Base-by-base conservation (phyloP, 1,140 invertebrate species). In the Pantala flavescens region DNA sequence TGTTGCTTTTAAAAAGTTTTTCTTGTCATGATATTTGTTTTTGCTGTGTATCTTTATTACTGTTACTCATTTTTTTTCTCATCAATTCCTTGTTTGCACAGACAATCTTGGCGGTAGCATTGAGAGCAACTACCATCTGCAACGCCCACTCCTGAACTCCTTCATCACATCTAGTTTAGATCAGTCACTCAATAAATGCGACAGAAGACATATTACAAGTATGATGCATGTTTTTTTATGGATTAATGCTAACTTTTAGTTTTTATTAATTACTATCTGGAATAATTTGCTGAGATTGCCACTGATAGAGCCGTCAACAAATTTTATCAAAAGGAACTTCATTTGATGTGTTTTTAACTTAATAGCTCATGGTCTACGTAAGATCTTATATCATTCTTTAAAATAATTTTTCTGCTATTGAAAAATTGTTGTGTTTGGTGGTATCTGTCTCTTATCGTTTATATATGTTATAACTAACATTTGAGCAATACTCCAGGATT, bases 91-190 rank as follows among this genome's bases (percentile, higher is more conserved):
- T 72, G 23, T 28, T 28, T 72, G 23, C 24, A 42, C 71, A 72
- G 71, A 72, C 71, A 71, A 36, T 36, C 23, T 72, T 28, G 71
- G 71, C 42, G 71, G 24, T n/a, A 72, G 42, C 24, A 21, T 72
- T 9, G 71, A 72, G 19, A 42, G 71, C 24, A 72, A 42, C 24
- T 72, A 72, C 24, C 71, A 72, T 28, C 24, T 72, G 19, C 71
- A 72, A 42, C 24, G 71, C 19, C 71, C 71, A 28, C 42, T 72
- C 24, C 71, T 72, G 71, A 72, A 72, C 24, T 36, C 71, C 71
- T 72, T 72, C 42, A 72, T 72, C 71, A 72, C 24, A 36, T 36
- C 71, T 36, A 72, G 71, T 72, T 28, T 72, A 72, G 71, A 72
- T 42, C 71, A 72, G 24, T 72, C 71, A 72, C 24, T 72, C 71